phyloP scores from a whole-genome alignment of 2,113 vertebrate species.

The Atherinomorus stipes region DNA sequence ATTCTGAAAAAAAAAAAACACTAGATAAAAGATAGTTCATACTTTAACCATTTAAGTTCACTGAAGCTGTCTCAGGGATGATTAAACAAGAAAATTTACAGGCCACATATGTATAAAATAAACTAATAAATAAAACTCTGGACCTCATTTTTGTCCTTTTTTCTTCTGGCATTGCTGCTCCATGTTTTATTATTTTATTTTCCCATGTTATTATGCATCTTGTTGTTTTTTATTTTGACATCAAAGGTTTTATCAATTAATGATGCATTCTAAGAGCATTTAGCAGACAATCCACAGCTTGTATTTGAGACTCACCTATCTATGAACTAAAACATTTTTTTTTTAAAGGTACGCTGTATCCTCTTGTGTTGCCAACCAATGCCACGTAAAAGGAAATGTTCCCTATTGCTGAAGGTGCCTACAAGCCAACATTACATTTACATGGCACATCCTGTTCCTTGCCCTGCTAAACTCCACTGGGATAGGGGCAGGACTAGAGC shows the following conservation, averaged over 20 bases:
- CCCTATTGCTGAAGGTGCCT: conserved; percentile 8
- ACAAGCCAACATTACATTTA: conserved; percentile 19
- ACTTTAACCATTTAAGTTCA: not conserved
- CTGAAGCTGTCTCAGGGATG: not conserved
- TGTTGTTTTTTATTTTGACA: no score
- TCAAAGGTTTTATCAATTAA: not conserved
- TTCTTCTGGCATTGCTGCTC: no score
- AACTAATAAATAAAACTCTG: no score
- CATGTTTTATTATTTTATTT: no score
- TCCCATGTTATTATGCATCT: no score
- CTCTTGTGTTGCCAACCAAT: conserved; percentile 1
- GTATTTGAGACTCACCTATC: not conserved
- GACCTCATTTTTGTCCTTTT: no score
- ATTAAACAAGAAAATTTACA: not conserved
- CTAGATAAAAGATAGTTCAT: not conserved
- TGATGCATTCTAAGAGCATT: not conserved
- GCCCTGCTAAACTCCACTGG: conserved; percentile 9
- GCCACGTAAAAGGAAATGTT: not conserved
- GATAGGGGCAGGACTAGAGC: conserved; percentile 29
- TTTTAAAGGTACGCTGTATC: not conserved
- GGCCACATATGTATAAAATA: no score
- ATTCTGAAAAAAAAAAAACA: not conserved
- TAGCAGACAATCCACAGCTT: not conserved
- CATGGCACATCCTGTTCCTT: conserved; percentile 48
- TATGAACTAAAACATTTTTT: not conserved